phyloP scores from a whole-genome alignment of 2,113 vertebrate species.

The Etheostoma spectabile region DNA sequence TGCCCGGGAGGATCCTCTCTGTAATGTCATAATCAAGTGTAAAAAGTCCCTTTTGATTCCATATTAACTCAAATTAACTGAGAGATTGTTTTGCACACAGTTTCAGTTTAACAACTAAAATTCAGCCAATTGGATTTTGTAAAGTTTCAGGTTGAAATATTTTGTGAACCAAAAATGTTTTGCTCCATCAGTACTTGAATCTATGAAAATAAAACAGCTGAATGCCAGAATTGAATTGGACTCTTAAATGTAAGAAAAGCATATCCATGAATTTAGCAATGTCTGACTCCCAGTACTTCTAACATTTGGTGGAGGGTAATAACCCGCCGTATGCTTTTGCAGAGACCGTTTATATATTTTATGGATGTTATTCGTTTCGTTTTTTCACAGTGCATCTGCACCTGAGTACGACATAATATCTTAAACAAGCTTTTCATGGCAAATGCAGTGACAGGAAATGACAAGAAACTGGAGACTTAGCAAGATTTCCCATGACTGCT shows the following conservation, averaged over 20 bases:
- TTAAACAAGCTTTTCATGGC: constrained; percentile 42
- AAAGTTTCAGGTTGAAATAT: constrained; percentile 16
- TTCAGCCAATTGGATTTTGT: background rate
- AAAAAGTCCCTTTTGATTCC: background rate
- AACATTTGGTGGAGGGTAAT: constrained; percentile 33
- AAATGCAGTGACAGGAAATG: constrained; percentile 53
- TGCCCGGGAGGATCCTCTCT: background rate
- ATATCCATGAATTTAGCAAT: constrained; percentile 46
- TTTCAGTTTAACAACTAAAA: background rate
- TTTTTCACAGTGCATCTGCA: constrained; percentile 18
- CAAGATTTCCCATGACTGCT: constrained; percentile 54
- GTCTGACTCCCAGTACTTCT: constrained; percentile 12
- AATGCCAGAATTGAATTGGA: constrained; percentile 36
- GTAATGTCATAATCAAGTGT: background rate
- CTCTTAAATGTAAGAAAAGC: constrained; percentile 51
- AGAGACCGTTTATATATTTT: constrained; percentile 7
- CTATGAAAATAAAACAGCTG: constrained; percentile 46
- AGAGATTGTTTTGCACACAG: constrained; percentile 1
- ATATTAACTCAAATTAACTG: background rate
- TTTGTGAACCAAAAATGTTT: constrained; percentile 2
- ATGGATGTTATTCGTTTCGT: constrained; percentile 22
- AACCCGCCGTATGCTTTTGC: constrained; percentile 32
- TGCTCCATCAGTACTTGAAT: constrained; percentile 41
- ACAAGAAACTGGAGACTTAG: constrained; percentile 49
- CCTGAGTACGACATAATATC: constrained; percentile 44